Base-by-base conservation (phyloP, 2,113 vertebrate genomes). In the Cisticola juncidis region DNA sequence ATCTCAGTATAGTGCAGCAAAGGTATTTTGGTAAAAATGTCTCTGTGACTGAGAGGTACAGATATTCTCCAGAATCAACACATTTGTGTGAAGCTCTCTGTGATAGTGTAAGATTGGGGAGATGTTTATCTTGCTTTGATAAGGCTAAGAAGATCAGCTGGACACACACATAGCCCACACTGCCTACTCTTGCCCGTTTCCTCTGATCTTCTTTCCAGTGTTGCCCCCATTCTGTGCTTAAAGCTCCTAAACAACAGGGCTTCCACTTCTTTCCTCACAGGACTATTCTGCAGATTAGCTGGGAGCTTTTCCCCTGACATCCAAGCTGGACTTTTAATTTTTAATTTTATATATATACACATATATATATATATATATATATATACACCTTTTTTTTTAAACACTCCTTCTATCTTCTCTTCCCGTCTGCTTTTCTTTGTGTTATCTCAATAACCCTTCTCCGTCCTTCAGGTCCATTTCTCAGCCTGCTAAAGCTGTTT, bases 11-110 rank as follows among this genome's bases (percentile, higher is more conserved):
- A 51, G 65, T 33, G 29, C 28, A 73, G 65, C 28, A 79, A 73
- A 95, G 47, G 38, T 84, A 72, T 72, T 80, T 94, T 71, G 14
- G 14, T 81, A 64, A 94, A 96, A 97, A 90, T 57, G 62, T 40
- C 70, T 80, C 60, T 88, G 65, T 85, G 86, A 82, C 31, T 12
- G 12, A 94, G 90, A 93, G 44, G 29, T 93, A 92, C 3, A 2
- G 77, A 70, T 70, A 58, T 73, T 66, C 64, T 62, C 54, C 45
- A 83, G 48, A 56, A 83, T 58, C 29, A 58, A n/a, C 47, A 66
- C 40, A 57, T 81, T 10, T 57, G 24, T 29, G 15, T 56, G 38
- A 17, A 58, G 26, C 23, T 35, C 17, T 19, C 61, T 70, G 40
- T 71, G 71, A 69, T 11, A 85, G 47, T 25, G 31, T 57, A 65